A percentile compares a stretch with the other conserved stretches of the same genome.
Evolutionary conservation across 1,140 invertebrate genomes (phyloP).

Genomic region (Trypoxylus dichotomus): DNA sequence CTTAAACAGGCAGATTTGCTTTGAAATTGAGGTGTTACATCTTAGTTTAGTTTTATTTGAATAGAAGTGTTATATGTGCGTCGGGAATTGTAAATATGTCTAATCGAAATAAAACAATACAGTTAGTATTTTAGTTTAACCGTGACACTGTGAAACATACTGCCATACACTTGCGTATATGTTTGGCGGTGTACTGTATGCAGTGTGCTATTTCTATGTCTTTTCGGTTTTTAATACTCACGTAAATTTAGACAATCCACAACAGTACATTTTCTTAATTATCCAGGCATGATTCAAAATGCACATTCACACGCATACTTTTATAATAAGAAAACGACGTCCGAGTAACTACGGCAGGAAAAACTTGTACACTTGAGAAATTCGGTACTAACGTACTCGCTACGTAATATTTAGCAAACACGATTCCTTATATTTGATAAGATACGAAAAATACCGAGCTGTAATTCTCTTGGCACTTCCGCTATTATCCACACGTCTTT

Average conservation of each 20-base stretch:
- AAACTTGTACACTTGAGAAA: neutral
- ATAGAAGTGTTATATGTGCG: too few relatives aligned
- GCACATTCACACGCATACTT: neutral
- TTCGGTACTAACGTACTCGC: conserved; percentile 3
- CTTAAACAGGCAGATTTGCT: too few relatives aligned
- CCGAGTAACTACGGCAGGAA: neutral
- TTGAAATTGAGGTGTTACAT: too few relatives aligned
- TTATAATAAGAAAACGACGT: neutral
- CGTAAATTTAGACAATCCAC: neutral
- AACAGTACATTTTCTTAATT: neutral
- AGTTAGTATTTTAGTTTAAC: too few relatives aligned
- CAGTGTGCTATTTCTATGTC: too few relatives aligned
- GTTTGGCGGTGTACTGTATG: too few relatives aligned
- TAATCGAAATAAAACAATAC: too few relatives aligned
- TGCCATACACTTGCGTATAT: too few relatives aligned
- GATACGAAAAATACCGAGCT: neutral
- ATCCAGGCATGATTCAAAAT: neutral
- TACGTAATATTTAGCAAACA: neutral
- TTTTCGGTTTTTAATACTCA: neutral
- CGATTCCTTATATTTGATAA: neutral
- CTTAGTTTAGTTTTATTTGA: too few relatives aligned
- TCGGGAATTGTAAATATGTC: too few relatives aligned
- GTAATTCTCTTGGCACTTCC: neutral
- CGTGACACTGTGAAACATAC: too few relatives aligned
- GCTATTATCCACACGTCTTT: neutral